Base-by-base conservation (phyloP, 2,113 vertebrate genomes). In the Thomomys bottae region DNA sequence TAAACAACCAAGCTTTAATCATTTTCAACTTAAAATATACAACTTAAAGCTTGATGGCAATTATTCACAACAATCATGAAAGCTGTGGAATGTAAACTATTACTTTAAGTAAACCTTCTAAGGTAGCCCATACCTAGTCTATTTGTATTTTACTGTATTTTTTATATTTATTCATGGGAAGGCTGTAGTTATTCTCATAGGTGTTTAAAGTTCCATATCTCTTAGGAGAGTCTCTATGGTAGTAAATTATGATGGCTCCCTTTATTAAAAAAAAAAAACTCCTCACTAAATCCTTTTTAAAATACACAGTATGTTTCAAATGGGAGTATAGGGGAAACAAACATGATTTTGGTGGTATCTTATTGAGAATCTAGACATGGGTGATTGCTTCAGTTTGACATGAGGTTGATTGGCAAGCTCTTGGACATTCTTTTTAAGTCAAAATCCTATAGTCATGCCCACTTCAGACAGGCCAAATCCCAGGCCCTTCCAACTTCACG, bases 61-160 rank as follows among this genome's bases (percentile, higher is more conserved):
- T 32, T 61, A 26, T 82, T 91, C 78, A 72, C 18, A 91, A 66
- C 49, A 45, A 82, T 89, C 83, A 76, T 32, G 76, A 95, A 66
- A 71, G 57, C 26, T 26, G 49, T 45, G 83, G 83, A 88, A 94
- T 36, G 78, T 49, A 45, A 84, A 59, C 80, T 85, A 8, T 88
- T 92, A 61, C 90, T 83, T 32, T 11, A 42, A 67, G 66, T 59
- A 57, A 89, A 80, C 68, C 32, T 71, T 38, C 70, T 63, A 67
- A 63, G 49, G 77, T 64, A 40, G 84, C 5, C 34, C 20, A 28
- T 28, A 73, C n/a, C 0, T 24, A 14, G 45, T 49, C 63, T 78
- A 42, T 68, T 86, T 90, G 91, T 68, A 67, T 70, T 84, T 87
- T 70, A 18, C 20, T 86, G 26, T 38, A 15, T 78, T 24, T 75